A percentile compares a stretch with the other conserved stretches of the same genome.
These are phyloP conservation scores for Sipha maydis DNA, from an alignment of 2,888 invertebrate species.

Conservation along the genomic window DNA sequence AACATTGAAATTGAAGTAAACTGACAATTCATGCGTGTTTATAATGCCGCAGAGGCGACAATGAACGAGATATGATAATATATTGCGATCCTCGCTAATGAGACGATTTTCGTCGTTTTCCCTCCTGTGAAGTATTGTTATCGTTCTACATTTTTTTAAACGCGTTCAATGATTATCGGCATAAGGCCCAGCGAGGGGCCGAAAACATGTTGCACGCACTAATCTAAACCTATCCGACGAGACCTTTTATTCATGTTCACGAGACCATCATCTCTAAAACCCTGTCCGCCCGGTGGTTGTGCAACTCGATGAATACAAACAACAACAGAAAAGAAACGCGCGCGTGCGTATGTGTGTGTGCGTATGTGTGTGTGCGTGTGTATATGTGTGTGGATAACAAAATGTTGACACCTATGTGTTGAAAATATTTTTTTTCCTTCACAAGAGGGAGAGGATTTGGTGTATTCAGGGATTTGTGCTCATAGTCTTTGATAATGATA, in stretches of 20 bases:
- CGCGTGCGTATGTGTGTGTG: neutral
- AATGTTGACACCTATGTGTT: slow-evolving; percentile 53
- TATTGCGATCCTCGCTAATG: slow-evolving; percentile 47
- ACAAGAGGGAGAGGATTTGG: neutral
- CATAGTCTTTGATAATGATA: slow-evolving; percentile 32
- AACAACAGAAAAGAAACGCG: neutral
- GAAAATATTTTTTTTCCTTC: slow-evolving; percentile 7
- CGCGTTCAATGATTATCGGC: slow-evolving; percentile 42
- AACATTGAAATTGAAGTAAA: slow-evolving; percentile 5
- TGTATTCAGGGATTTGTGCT: neutral
- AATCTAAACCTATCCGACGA: slow-evolving; percentile 39
- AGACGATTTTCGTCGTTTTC: slow-evolving; percentile 47
- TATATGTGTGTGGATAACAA: slow-evolving; percentile 24
- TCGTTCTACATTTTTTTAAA: slow-evolving; percentile 32
- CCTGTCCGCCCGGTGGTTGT: slow-evolving; percentile 40
- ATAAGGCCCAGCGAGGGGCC: slow-evolving; percentile 37
- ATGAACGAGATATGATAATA: slow-evolving; percentile 32
- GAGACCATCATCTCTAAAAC: slow-evolving; percentile 48
- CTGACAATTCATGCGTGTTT: slow-evolving; percentile 38
- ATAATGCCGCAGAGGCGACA: slow-evolving; percentile 10
- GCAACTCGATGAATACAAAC: slow-evolving; percentile 6
- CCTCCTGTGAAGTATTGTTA: slow-evolving; percentile 32
- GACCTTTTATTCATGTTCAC: slow-evolving; percentile 56
- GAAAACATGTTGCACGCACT: slow-evolving; percentile 17
- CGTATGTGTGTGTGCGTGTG: neutral